These are phyloP conservation scores for Propithecus perrieri DNA, from an alignment of 2,797 vertebrate genomes.

Conservation along the genomic window DNA sequence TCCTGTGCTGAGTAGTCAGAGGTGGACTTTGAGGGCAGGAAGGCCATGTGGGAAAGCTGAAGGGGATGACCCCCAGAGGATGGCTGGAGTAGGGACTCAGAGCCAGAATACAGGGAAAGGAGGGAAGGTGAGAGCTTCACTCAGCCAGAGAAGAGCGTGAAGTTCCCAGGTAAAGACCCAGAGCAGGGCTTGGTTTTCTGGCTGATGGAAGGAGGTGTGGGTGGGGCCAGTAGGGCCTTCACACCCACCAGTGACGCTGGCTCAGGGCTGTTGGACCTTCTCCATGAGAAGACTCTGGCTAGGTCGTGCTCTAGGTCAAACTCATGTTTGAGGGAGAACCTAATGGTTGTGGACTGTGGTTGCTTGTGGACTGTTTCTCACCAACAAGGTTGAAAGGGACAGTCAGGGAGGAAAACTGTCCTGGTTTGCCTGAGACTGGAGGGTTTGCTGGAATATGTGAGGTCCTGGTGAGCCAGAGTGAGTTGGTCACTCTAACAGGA, in stretches of 20 bases:
- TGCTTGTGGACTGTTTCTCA: neutral
- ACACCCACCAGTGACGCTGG: neutral
- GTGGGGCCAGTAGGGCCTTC: too few relatives aligned
- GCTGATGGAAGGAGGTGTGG: neutral
- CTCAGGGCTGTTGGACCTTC: neutral
- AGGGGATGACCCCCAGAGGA: rapidly evolving
- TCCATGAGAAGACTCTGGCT: neutral
- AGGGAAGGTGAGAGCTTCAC: neutral
- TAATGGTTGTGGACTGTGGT: neutral
- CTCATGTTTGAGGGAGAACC: neutral
- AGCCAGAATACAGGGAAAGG: neutral
- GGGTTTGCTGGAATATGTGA: neutral
- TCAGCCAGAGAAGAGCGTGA: neutral
- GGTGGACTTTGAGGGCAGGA: neutral
- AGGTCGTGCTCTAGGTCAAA: neutral
- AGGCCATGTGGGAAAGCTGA: neutral
- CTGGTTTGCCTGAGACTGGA: neutral
- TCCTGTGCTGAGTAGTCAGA: neutral
- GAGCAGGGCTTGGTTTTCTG: neutral
- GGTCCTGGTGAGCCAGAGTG: neutral
- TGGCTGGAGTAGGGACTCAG: neutral
- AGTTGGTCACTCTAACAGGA: neutral
- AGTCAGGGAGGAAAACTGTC: neutral
- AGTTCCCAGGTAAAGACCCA: neutral
- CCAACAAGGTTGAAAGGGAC: neutral